Evolutionary conservation across 1,140 invertebrate genomes (phyloP), one percentile per base, ranked within the genome.

Genomic region (Diorhabda elongata): DNA sequence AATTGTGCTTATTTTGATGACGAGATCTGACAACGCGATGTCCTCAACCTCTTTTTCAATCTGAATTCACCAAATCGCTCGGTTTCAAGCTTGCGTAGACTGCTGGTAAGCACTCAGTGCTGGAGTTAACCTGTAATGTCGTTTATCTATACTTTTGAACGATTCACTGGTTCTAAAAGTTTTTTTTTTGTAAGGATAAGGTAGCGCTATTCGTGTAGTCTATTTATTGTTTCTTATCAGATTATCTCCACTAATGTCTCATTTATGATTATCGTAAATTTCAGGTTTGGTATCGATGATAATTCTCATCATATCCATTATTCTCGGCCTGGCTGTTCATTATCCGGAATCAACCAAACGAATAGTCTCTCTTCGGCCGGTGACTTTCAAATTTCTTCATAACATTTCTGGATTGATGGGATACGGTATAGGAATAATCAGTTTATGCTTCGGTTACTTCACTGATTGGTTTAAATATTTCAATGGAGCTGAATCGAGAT

Each of bases 381-480:
- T 70, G 57, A 73, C 60, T 43, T 71, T 61, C 9, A 77, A 77
- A 71, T 58, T 72, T 9, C 26, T 69, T 11, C 76, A 77, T 62
- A 77, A 77, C 58, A 61, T 72, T 11, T 9, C 76, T 4, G 74
- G 74, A 8, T 62, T 75, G 3, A 58, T 73, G 42, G 76, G 73
- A 7, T 77, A 75, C 45, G 45, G 65, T 5, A 69, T 77, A 0
- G 76, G 76, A n/a, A 73, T 77, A 61, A 61, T 72, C 4, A 77
- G 76, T 71, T 67, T 77, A 5, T 72, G 70, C 58, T 76, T 65
- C 61, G 73, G 64, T 2, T 77, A 62, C 61, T 77, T 73, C 58
- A 77, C 75, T 42, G 56, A 73, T 57, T 77, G 76, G 76, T 77
- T 75, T 66, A 62, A 68, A 9, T 77, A 68, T 71, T 77, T 69